Evolutionary conservation across 2,797 vertebrate genomes (phyloP), one percentile per base, ranked within the genome.

Genomic region (Etheostoma perlongum): DNA sequence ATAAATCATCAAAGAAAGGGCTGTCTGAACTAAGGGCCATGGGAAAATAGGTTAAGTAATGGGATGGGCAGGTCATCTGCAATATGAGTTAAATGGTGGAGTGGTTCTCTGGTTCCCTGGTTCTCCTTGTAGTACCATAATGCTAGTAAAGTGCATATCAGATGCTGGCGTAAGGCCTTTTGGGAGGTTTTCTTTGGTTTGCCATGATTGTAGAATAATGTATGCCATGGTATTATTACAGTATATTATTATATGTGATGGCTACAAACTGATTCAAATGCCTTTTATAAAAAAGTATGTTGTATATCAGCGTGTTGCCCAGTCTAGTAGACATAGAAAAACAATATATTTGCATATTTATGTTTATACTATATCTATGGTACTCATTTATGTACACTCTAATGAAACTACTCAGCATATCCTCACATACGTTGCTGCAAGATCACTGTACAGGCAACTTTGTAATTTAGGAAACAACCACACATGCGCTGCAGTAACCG

Each of bases 1-100:
- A 90, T 94, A 93, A 94, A 94, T 95, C 93, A 92, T 40, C 78
- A 78, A 65, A 82, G 82, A 83, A 61, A 36, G 70, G 87, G 74
- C 67, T 77, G 82, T 83, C 76, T 86, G 73, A 88, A 92, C 82
- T 74, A 78, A 76, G 82, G 81, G 79, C 69, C 82, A 79, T 88
- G 85, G 80, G 57, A 78, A 85, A 85, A 70, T 70, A 76, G 90
- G 89, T 92, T 90, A 93, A 93, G 92, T 92, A 90, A 87, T 86
- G 81, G 87, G 87, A 81, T 88, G 85, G 84, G 85, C 88, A 75
- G 84, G 90, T 88, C 85, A 89, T 83, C 27, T 6, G 33, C 78
- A 82, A 83, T 75, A 87, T 74, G 74, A 84, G 82, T 78, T 70
- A 75, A 87, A 85, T 60, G 76, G 74, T 71, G 71, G 65, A 78